A percentile compares a stretch with the other conserved stretches of the same genome.
These are phyloP conservation scores for Pomacea canaliculata DNA, from an alignment of 2,888 invertebrate genomes.

Conservation along the genomic window DNA sequence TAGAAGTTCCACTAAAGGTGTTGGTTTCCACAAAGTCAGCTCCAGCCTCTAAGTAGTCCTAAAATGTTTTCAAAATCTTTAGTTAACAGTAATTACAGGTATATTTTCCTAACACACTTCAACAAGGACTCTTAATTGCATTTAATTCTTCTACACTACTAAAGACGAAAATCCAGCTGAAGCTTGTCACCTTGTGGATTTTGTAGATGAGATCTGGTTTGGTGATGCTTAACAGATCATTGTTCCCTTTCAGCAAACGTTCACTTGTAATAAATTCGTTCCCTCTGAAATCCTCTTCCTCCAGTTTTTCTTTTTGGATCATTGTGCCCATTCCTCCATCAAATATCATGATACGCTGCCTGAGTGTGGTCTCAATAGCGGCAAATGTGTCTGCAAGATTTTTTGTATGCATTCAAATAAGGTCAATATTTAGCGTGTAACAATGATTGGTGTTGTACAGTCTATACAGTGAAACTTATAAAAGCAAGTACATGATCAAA, in stretches of 20 bases:
- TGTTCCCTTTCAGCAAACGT: slow-evolving; percentile 73
- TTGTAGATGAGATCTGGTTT: slow-evolving; percentile 72
- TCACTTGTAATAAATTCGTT: slow-evolving; percentile 70
- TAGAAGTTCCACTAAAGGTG: slow-evolving; percentile 73
- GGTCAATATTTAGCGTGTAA: too few species aligned
- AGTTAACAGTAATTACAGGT: not conserved
- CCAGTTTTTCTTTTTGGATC: slow-evolving; percentile 72
- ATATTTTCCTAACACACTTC: not conserved
- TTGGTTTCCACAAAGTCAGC: slow-evolving; percentile 76
- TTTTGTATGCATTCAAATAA: not conserved
- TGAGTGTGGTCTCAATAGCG: slow-evolving; percentile 48
- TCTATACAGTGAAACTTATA: too few species aligned
- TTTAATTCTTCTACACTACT: not conserved
- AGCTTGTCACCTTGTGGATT: slow-evolving; percentile 72
- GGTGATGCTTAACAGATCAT: slow-evolving; percentile 74
- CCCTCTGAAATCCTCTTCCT: slow-evolving; percentile 73
- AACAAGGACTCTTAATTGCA: not conserved
- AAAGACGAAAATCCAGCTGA: not conserved
- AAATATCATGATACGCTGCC: slow-evolving; percentile 72
- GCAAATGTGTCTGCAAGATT: slow-evolving; percentile 35
- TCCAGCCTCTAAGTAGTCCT: slow-evolving; percentile 74
- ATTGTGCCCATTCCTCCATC: slow-evolving; percentile 77
- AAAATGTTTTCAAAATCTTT: slow-evolving; percentile 13
- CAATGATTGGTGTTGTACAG: too few species aligned
- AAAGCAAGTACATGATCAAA: too few species aligned